Base-by-base conservation (phyloP, 2,113 vertebrate species). In the Balaeniceps rex region DNA sequence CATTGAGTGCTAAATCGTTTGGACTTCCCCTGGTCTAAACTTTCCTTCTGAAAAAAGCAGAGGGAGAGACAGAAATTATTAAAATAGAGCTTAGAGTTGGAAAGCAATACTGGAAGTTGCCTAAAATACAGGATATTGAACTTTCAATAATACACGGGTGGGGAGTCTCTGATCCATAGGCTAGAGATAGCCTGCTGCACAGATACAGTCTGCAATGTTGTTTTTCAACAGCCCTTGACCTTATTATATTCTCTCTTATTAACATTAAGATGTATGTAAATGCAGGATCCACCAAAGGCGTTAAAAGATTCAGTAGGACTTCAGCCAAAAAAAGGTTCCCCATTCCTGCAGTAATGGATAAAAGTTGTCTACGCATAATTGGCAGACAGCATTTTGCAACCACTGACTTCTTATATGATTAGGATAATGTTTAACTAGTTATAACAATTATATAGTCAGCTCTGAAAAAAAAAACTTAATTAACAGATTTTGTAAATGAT, bases 201-300 rank as follows among this genome's bases (percentile, higher is more conserved):
- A 91, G 81, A 82, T 63, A 95, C 65, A 90, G 66, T 63, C 75
- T 85, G 74, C 81, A 85, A 55, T 34, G 51, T 19, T 11, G 1
- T 55, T 93, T 82, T 85, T 71, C 78, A 93, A 65, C 81, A 93
- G 87, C 93, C 87, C 91, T 52, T 82, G 74, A 84, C 74, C 51
- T 68, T 72, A 63, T 7, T 9, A 8, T 24, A 52, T 55, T 79
- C 57, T 91, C 55, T 83, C 64, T 65, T 75, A 26, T 16, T 52
- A 93, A 34, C 11, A 92, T 23, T 74, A 83, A 92, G 89, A 96
- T 94, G 95, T 87, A 84, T 87, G 93, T 96, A 97, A 97, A 96
- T 65, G 81, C 91, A 97, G 91, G 95, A 97, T 97, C 95, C 93
- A 97, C 70, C 57, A 65, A 44, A 87, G 28, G 49, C 65, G 34